Conservation (phyloP, 2,888 invertebrate genomes). For the Sipha maydis region DNA sequence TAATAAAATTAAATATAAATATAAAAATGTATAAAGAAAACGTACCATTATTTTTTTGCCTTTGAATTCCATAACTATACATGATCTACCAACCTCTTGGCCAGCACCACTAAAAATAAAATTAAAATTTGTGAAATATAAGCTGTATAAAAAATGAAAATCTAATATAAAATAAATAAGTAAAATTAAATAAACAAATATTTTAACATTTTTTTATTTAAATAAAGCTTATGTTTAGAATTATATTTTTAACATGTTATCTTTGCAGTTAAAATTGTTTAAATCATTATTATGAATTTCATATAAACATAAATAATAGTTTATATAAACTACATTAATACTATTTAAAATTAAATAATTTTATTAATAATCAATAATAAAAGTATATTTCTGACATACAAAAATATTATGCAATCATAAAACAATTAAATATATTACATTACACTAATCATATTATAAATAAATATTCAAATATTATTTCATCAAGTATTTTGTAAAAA, state of each 20-base stretch:
- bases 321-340: background rate
- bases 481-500: background rate
- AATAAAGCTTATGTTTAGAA: background rate
- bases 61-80: slow-evolving; percentile 97
- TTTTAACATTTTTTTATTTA: background rate
- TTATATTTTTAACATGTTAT: no score
- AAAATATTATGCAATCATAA: background rate
- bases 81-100: slow-evolving; percentile 98
- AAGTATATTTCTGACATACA: background rate
- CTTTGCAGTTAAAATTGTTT: background rate
- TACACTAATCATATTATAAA: background rate
- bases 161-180: background rate
- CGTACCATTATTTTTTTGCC: slow-evolving; percentile 96
- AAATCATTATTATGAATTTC: background rate
- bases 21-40: slow-evolving; percentile 30
- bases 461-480: background rate
- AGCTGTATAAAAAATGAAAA: background rate
- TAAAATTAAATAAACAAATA: no score
- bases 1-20: slow-evolving; percentile 8
- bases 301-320: background rate
- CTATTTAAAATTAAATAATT: background rate
- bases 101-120: slow-evolving; percentile 83
- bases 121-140: background rate
- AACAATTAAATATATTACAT: no score
- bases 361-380: background rate